Base-by-base conservation (phyloP, 2,113 vertebrate species). In the Sylvicapra grimmia region DNA sequence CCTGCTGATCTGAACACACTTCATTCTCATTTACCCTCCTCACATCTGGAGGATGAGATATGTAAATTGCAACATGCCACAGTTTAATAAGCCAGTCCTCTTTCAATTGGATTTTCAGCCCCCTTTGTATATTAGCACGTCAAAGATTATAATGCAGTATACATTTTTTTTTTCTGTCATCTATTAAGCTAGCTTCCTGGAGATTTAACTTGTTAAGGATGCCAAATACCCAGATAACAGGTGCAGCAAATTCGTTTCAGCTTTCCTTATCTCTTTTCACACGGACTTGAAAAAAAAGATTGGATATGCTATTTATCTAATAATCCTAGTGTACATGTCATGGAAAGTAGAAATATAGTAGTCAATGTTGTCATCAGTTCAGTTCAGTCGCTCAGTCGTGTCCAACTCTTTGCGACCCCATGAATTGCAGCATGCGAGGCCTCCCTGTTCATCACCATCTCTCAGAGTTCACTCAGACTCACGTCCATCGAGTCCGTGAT, bases 41-140 rank as follows among this genome's bases (percentile, higher is more conserved):
- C 90, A 92, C 98, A 98, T 97, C 97, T 98, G 98, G 96, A 97
- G 97, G 53, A 63, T 36, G 89, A 98, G 98, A 98, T 98, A 98
- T 97, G 96, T 84, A 97, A 98, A 97, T 97, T 88, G 89, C 58
- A 97, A 93, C 80, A n/a, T 97, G 98, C 96, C 97, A 94, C 95
- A 94, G 75, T 90, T 98, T 98, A 98, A 98, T 97, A 97, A 98
- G 95, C 61, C 94, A 86, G 15, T 1, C n/a, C 29, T 87, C 93
- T 98, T 97, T 96, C 96, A 89, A 19, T 10, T 96, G 97, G 92
- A 95, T 98, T 98, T 97, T 75, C 97, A 96, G 88, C 94, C 96
- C 97, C 93, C 97, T 85, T 40, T 97, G 95, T 96, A 97, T 92
- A 97, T 97, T 97, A 95, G 89, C 89, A 94, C 91, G 72, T 96